Percentiles rank a stretch among this genome's conserved stretches.
Conservation (phyloP, 2,797 vertebrate genomes). For the Anisognathus igniventris region DNA sequence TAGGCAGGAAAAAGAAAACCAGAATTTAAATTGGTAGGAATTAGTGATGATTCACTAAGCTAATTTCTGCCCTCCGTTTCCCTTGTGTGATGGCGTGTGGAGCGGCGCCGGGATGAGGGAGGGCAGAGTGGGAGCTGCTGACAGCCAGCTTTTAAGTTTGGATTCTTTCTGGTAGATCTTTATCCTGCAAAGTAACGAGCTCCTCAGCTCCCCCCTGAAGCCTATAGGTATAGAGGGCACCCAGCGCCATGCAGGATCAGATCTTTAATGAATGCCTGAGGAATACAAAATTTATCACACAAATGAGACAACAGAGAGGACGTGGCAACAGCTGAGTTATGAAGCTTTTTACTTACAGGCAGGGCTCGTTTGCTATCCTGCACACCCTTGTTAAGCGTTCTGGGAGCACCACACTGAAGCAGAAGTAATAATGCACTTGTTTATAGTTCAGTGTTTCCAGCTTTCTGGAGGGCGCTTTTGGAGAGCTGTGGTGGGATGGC, state of each 20-base stretch:
- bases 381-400: not conserved
- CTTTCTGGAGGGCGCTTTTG: not conserved
- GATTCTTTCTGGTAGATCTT: not conserved
- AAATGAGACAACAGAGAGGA: not conserved
- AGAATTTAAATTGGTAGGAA: constrained; percentile 20
- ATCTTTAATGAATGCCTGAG: not conserved
- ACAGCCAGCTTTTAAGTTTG: not conserved
- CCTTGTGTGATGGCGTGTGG: fast-evolving
- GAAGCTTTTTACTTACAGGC: not conserved
- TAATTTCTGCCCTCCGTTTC: not conserved
- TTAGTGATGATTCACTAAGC: constrained; percentile 23
- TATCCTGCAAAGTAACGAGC: constrained; percentile 22
- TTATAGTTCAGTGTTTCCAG: not conserved
- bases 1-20: not conserved
- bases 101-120: not conserved
- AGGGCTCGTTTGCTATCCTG: not conserved
- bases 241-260: not conserved
- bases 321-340: constrained; percentile 2
- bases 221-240: not conserved
- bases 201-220: not conserved
- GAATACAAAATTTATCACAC: constrained; percentile 7
- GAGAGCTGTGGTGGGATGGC: not conserved
- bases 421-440: not conserved
- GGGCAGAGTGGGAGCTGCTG: not conserved
- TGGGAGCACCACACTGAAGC: not conserved